Base-by-base conservation (phyloP, 2,888 invertebrate genomes). In the Maniola hyperantus region DNA sequence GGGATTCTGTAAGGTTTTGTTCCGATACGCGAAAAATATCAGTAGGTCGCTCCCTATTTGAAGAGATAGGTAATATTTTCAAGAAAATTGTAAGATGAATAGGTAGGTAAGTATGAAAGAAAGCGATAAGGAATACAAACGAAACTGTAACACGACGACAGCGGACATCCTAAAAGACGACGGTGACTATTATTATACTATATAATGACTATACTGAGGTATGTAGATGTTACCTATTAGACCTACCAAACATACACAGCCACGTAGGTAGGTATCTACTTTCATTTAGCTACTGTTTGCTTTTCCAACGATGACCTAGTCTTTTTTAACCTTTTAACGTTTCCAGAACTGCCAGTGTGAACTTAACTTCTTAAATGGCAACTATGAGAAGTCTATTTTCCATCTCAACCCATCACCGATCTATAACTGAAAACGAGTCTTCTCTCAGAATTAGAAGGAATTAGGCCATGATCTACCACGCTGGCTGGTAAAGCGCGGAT, bases 101-200 rank as follows among this genome's bases (percentile, higher is more conserved):
- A 36, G 54, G 34, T 39, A 26, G 39, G 39, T 54, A 54, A 15
- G 55, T 59, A 59, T 34, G 46, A 48, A 59, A 58, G 42, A 46
- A 48, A 34, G 46, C 58, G 68, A 72, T 67, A 70, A 70, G 55
- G 57, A 20, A 67, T 42, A 64, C 53, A 68, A 59, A 66, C 15
- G 42, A 50, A 33, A 33, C 51, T 51, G 48, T 61, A 53, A 33
- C 15, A 44, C 44, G 26, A 2, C 15, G 33, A 44, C 59, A 63
- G 48, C 66, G 42, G 67, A 64, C 59, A 48, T 18, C 20, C 42
- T 64, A 65, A 39, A 64, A 67, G 74, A 74, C 73, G 73, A 76
- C 72, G 75, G 76, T 48, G 7, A n/a, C 7, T 48, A 48, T 18
- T 48, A 18, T 15, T 33, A n/a, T 34, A n/a, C 8, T 50, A 50